These are phyloP conservation scores for Mus pahari DNA, from an alignment of 2,113 vertebrate species.

Conservation along the genomic window DNA sequence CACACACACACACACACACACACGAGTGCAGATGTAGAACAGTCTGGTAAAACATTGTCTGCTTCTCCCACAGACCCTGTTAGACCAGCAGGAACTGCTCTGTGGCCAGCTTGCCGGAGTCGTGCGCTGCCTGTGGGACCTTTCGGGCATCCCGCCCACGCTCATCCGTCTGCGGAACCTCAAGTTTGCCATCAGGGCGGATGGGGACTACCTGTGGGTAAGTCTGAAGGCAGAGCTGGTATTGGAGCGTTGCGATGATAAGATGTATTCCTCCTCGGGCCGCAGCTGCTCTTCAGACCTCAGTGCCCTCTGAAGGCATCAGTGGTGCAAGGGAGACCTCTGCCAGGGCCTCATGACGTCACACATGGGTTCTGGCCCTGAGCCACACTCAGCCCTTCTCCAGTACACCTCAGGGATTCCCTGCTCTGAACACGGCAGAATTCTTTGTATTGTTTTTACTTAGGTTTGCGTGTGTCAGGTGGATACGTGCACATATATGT, in stretches of 20 bases:
- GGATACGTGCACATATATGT: neutral
- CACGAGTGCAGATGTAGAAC: neutral
- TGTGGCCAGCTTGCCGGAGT: slow-evolving; percentile 92
- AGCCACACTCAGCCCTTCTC: neutral
- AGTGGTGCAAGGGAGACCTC: neutral
- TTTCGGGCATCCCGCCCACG: slow-evolving; percentile 84
- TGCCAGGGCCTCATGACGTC: neutral
- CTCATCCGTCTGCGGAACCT: slow-evolving; percentile 88
- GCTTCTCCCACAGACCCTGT: slow-evolving; percentile 82
- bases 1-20: neutral
- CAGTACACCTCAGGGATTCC: too few species aligned
- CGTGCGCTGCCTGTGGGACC: slow-evolving; percentile 88
- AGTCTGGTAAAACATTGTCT: neutral
- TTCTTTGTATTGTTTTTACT: neutral
- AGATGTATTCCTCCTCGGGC: neutral
- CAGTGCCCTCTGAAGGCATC: neutral
- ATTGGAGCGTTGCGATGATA: rapidly evolving
- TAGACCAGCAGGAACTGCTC: slow-evolving; percentile 91
- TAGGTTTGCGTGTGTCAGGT: neutral
- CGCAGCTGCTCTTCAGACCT: neutral
- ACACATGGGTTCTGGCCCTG: neutral
- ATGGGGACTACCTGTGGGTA: slow-evolving; percentile 91
- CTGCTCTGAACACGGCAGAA: neutral
- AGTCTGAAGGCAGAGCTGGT: slow-evolving; percentile 44
- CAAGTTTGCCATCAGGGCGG: slow-evolving; percentile 88